A percentile compares a stretch with the other conserved stretches of the same genome.
Conservation (phyloP, 2,797 vertebrate species). For the Manis pentadactyla region DNA sequence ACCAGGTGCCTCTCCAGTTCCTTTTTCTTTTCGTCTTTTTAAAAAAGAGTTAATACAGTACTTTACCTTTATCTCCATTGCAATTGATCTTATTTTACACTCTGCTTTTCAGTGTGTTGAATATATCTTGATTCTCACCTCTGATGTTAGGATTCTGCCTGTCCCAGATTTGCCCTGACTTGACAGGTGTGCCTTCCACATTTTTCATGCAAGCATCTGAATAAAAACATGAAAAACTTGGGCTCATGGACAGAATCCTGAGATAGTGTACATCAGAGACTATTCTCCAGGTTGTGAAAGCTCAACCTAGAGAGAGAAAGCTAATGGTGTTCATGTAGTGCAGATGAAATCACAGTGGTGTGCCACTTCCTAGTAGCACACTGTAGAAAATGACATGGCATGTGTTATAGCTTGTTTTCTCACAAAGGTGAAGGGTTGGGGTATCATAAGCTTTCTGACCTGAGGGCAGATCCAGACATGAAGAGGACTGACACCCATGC, state of each 20-base stretch:
- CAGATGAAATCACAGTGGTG: background rate
- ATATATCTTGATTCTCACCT: conserved; percentile 14
- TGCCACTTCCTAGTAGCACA: background rate
- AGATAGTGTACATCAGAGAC: background rate
- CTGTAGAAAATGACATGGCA: background rate
- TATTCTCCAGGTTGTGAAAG: background rate
- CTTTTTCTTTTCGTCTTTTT: background rate
- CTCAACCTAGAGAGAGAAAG: background rate
- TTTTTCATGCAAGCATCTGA: background rate
- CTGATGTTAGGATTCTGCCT: background rate
- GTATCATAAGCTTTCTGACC: background rate
- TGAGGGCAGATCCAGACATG: background rate
- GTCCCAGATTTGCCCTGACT: background rate
- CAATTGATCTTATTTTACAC: background rate
- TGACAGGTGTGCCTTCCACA: background rate
- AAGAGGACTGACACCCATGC: background rate
- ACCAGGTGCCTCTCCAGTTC: background rate
- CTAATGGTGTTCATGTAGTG: background rate
- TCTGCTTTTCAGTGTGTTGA: background rate
- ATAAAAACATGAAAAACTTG: background rate
- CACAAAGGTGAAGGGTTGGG: background rate
- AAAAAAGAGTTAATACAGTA: background rate
- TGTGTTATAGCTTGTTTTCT: background rate
- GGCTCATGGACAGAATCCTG: background rate
- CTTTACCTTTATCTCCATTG: background rate